These are phyloP conservation scores for Muntiacus muntjak DNA, from an alignment of 2,113 vertebrate genomes.

Conservation along the genomic window DNA sequence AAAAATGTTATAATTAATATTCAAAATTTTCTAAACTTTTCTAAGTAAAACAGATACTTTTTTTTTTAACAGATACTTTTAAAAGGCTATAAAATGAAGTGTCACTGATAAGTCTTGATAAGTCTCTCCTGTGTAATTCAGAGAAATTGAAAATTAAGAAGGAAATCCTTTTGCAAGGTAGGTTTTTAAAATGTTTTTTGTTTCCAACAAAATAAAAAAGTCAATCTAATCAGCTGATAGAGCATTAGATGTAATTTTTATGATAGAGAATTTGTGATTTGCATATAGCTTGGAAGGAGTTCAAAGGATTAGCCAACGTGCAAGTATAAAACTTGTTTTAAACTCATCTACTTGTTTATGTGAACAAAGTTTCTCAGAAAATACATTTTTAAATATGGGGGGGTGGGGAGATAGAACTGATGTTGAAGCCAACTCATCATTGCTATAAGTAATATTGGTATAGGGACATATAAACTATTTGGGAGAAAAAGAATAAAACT, in stretches of 20 bases:
- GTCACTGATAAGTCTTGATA: background rate
- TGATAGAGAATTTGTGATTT: background rate
- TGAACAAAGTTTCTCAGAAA: background rate
- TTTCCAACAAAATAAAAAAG: background rate
- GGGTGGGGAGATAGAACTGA: background rate
- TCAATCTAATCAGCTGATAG: background rate
- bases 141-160: slow-evolving; percentile 5
- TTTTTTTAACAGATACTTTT: background rate
- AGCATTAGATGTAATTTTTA: background rate
- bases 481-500: background rate
- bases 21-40: background rate
- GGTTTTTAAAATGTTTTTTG: background rate
- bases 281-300: background rate
- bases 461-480: background rate
- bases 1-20: slow-evolving; percentile 20
- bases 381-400: background rate
- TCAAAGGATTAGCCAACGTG: background rate
- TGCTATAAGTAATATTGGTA: background rate
- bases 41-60: background rate
- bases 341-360: background rate
- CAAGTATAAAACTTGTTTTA: background rate
- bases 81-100: background rate
- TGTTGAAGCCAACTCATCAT: background rate
- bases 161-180: background rate
- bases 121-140: background rate